Base-by-base conservation (phyloP, 2,113 vertebrate genomes). In the Deroptyus accipitrinus region DNA sequence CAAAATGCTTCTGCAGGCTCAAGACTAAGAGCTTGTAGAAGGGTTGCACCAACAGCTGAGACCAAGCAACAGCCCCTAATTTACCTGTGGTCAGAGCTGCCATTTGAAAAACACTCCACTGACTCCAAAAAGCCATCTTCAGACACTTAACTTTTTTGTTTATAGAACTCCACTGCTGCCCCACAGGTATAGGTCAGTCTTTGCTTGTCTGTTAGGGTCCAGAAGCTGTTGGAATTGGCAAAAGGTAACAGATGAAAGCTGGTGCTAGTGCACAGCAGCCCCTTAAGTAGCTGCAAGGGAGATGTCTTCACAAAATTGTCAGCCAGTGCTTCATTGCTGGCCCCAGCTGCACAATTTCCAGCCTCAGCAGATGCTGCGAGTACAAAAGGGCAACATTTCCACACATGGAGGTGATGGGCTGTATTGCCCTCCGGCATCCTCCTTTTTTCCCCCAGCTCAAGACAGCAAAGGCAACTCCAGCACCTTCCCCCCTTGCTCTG, bases 41-140 rank as follows among this genome's bases (percentile, higher is more conserved):
- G 52, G 44, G 25, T 61, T 24, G 23, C 39, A 7, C 18, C 12
- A 61, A 74, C 54, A 44, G 10, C 72, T 12, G n/a, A 18, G 17
- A 54, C 57, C 28, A 54, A 17, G 48, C 41, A 18, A 2, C 4
- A 5, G 19, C n/a, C 14, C 7, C 33, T n/a, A 20, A 1, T 13
- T 5, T 9, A 8, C 27, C 22, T 1, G 1, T 2, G 0, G 15
- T 14, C 44, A 19, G 49, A 33, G 44, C 46, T 75, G n/a, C 46
- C 35, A 48, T 49, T 37, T 39, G 23, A 24, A 46, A 30, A 57
- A 46, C 9, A 24, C 7, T 24, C 19, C 3, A 6, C 16, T 6
- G 10, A 54, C 52, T 30, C 52, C 52, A 30, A 54, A 54, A 25
- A 39, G 23, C 15, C 28, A 7, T 19, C 11, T 11, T 33, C n/a